phyloP scores from a whole-genome alignment of 2,888 invertebrate species.

The Nowickia ferox region DNA sequence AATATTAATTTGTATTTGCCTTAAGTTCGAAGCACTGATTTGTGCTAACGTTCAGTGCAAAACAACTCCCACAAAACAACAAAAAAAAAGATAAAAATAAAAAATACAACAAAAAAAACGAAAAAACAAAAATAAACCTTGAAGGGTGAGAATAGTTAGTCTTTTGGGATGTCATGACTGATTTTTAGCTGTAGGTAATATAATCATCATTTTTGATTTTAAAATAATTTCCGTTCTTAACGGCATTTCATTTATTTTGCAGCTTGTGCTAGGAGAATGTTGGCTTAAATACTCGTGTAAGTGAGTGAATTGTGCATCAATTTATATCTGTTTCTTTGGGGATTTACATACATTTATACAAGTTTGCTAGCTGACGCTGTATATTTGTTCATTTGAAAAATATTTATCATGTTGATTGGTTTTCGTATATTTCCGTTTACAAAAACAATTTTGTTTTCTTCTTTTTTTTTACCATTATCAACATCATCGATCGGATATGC shows the following conservation, averaged over 20 bases:
- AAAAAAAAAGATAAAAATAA: neutral
- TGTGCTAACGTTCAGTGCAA: conserved; percentile 59
- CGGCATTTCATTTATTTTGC: conserved; percentile 65
- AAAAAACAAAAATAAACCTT: neutral
- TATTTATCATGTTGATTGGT: conserved; percentile 72
- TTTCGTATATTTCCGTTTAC: conserved; percentile 70
- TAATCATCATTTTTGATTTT: conserved; percentile 72
- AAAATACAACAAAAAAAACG: neutral
- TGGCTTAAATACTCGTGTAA: neutral
- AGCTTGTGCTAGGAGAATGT: neutral
- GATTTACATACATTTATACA: conserved; percentile 50
- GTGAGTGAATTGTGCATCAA: conserved; percentile 27
- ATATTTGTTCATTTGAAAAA: conserved; percentile 68
- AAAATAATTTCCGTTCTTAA: conserved; percentile 71
- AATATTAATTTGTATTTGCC: conserved; percentile 41
- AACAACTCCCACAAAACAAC: neutral
- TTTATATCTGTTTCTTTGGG: conserved; percentile 61
- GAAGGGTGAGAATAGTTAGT: conserved; percentile 15
- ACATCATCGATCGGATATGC: conserved; percentile 69
- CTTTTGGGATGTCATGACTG: conserved; percentile 62
- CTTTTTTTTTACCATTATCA: conserved; percentile 34
- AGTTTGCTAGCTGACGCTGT: conserved; percentile 33
- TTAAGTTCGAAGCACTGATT: conserved; percentile 55
- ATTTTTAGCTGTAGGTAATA: conserved; percentile 68
- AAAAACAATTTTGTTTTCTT: conserved; percentile 54